These are phyloP conservation scores for Macrotus californicus DNA, from an alignment of 2,113 vertebrate species.

Conservation along the genomic window DNA sequence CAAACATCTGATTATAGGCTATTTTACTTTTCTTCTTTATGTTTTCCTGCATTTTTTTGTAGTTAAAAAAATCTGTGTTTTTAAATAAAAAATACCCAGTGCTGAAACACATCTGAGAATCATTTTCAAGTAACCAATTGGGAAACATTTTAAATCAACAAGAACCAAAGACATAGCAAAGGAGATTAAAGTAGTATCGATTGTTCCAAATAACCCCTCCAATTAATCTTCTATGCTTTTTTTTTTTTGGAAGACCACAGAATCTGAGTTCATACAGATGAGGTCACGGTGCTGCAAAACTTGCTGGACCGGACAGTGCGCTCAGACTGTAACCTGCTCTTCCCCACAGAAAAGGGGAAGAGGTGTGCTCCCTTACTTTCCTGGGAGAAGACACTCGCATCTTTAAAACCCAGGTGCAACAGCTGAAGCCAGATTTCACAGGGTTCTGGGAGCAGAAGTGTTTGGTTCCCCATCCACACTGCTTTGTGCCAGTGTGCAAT, in stretches of 20 bases:
- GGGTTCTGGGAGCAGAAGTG: slow-evolving; percentile 54
- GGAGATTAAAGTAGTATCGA: slow-evolving; percentile 76
- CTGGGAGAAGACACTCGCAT: slow-evolving; percentile 75
- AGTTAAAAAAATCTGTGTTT: background rate
- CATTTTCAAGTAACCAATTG: slow-evolving; percentile 69
- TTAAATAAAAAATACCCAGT: slow-evolving; percentile 26
- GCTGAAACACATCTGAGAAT: slow-evolving; percentile 69
- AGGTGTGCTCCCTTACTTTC: slow-evolving; percentile 73
- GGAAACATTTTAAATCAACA: slow-evolving; percentile 74
- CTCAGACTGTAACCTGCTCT: slow-evolving; percentile 71
- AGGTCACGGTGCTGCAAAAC: slow-evolving; percentile 82
- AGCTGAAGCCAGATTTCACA: slow-evolving; percentile 68
- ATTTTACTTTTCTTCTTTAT: background rate
- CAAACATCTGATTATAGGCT: background rate
- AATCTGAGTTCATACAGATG: slow-evolving; percentile 82
- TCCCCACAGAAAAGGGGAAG: slow-evolving; percentile 72
- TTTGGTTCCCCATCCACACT: slow-evolving; percentile 58
- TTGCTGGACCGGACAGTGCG: slow-evolving; percentile 69
- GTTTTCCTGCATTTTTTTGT: background rate
- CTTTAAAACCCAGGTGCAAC: slow-evolving; percentile 68
- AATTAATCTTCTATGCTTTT: slow-evolving; percentile 70
- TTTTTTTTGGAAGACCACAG: slow-evolving; percentile 34
- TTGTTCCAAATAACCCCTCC: slow-evolving; percentile 76
- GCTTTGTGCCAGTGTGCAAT: slow-evolving; percentile 48
- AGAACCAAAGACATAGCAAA: slow-evolving; percentile 74